Evolutionary conservation across 2,888 invertebrate species (phyloP), one percentile per base, ranked within the genome.

Genomic region (Prionchulus punctatus): DNA sequence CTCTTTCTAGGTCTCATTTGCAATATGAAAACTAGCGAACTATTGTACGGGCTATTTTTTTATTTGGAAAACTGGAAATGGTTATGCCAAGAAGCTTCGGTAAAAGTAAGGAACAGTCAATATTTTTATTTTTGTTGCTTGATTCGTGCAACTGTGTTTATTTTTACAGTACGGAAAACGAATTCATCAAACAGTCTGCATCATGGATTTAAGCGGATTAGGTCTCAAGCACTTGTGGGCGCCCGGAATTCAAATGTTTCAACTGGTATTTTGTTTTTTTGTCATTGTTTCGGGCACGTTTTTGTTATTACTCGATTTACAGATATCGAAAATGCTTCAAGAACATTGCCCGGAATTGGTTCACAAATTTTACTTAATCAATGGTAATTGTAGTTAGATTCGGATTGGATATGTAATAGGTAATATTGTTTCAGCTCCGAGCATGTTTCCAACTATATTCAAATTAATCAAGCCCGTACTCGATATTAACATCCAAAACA

Each of bases 171-270:
- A 47, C 27, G 53, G 43, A 2, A 43, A 45, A 27, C 15, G 15
- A 12, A 53, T 57, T n/a, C 26, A 45, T 1, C 53, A 57, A 28
- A 53, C 26, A 2, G 27, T 49, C 3, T 53, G 47, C 21, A 53
- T 57, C 7, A 18, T 57, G n/a, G 57, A 57, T 36, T 26, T 57
- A 47, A 28, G 47, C 2, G 57, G 57, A 3, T 4, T 57, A 7
- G 47, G 53, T 2, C 7, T 30, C 15, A 4, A 47, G n/a, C 57
- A 57, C 23, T 12, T 57, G 30, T 57, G 47, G 47, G 45, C 30
- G 26, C 53, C 57, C 3, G 53, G 47, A 2, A 12, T 55, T 2
- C 31, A 55, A 2, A 15, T 31, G 21, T 55, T 55, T 27, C 15
- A 30, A 3, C n/a, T n/a, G n/a, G n/a, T n/a, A n/a, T n/a, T n/a